These are phyloP conservation scores for Cloeon dipterum DNA, from an alignment of 2,888 invertebrate species.

Conservation along the genomic window DNA sequence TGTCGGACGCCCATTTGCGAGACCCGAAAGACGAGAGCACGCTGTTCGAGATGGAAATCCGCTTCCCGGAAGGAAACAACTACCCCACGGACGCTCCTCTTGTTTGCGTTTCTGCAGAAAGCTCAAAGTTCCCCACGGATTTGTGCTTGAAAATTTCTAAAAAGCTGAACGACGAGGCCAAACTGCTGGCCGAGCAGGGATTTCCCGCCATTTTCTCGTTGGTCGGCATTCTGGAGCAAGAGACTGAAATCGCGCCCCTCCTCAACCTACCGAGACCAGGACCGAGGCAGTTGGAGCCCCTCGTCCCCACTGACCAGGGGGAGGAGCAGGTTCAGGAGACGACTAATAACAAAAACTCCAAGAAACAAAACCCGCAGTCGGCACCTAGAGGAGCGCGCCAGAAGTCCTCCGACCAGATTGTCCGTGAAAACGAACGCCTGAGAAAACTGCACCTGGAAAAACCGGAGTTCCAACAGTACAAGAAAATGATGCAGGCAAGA, in stretches of 20 bases:
- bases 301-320: conserved; percentile 9
- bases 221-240: not conserved
- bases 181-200: conserved; percentile 35
- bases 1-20: conserved; percentile 13
- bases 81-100: conserved; percentile 56
- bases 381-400: conserved; percentile 11
- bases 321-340: conserved; percentile 30
- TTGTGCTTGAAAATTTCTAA: conserved; percentile 40
- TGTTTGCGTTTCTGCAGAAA: conserved; percentile 39
- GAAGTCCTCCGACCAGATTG: conserved; percentile 13
- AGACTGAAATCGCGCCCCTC: not conserved
- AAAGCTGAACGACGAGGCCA: conserved; percentile 42
- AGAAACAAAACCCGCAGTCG: no score
- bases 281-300: not conserved
- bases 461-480: conserved; percentile 22
- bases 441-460: conserved; percentile 35
- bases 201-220: conserved; percentile 45
- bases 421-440: conserved; percentile 34
- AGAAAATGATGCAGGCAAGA: conserved; percentile 36
- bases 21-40: conserved; percentile 13
- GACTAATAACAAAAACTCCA: conserved; percentile 27
- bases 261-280: not conserved
- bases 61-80: conserved; percentile 41
- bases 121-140: conserved; percentile 31
- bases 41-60: conserved; percentile 40